Conservation (phyloP, 2,797 vertebrate genomes). For the Psittacula derbiana region DNA sequence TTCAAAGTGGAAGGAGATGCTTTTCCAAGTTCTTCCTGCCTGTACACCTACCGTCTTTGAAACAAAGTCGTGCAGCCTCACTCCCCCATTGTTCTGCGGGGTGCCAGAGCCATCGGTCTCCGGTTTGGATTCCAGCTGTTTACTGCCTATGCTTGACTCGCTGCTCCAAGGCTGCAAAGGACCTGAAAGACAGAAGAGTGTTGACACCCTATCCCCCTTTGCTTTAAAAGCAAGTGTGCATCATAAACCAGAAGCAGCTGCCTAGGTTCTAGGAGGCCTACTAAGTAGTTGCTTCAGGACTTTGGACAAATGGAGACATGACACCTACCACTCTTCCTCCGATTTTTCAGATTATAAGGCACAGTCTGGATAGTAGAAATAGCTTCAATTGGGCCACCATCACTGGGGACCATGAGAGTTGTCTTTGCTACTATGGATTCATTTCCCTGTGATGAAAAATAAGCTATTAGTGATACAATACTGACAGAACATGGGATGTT, state of each 20-base stretch:
- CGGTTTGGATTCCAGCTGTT: constrained; percentile 56
- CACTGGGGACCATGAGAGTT: constrained; percentile 86
- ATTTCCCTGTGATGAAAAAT: constrained; percentile 77
- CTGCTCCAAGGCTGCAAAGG: constrained; percentile 86
- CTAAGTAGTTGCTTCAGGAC: rapidly evolving
- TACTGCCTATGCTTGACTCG: constrained; percentile 82
- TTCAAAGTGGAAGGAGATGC: not conserved
- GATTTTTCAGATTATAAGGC: constrained; percentile 87
- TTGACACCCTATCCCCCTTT: not conserved
- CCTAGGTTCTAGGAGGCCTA: not conserved
- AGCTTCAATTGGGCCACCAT: constrained; percentile 92
- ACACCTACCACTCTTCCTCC: constrained; percentile 84
- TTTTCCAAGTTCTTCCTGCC: not conserved
- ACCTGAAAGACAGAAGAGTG: constrained; percentile 43
- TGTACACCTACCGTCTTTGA: constrained; percentile 87
- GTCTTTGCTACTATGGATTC: constrained; percentile 95
- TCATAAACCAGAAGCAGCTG: not conserved
- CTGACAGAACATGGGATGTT: rapidly evolving
- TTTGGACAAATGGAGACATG: rapidly evolving
- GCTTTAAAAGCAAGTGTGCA: not conserved
- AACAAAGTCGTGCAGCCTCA: constrained; percentile 91
- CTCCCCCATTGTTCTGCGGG: constrained; percentile 80
- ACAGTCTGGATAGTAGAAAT: constrained; percentile 91
- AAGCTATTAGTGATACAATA: not conserved
- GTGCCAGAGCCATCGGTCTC: constrained; percentile 78